Conservation (phyloP, 2,888 invertebrate species). For the Nephrotoma appendiculata region DNA sequence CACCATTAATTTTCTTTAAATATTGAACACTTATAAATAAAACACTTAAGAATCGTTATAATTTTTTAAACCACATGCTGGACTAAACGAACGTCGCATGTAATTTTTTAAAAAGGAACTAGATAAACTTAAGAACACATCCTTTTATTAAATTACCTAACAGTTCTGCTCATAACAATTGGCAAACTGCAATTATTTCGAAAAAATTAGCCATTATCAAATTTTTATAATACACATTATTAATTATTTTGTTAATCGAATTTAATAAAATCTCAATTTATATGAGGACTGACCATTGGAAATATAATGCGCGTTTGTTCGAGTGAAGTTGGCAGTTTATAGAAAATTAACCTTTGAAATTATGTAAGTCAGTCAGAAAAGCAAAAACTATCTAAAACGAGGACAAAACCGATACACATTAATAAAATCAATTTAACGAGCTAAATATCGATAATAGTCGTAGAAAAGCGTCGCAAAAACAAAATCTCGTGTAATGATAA, state of each 20-base stretch:
- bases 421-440: no score
- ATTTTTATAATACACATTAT: background rate
- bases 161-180: background rate
- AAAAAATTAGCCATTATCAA: background rate
- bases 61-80: background rate
- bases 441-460: no score
- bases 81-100: background rate
- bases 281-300: no score
- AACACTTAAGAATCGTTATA: background rate
- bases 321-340: no score
- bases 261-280: no score
- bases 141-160: background rate
- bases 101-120: background rate
- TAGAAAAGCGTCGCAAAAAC: no score
- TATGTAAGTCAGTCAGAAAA: no score
- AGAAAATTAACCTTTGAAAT: no score
- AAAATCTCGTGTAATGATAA: no score
- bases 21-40: background rate
- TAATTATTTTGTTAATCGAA: background rate
- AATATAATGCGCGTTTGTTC: no score
- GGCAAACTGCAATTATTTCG: background rate
- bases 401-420: no score
- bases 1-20: background rate
- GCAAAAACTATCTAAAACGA: no score
- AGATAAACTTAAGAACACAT: background rate